Evolutionary conservation across 2,113 vertebrate genomes (phyloP).

Genomic region (Pterocles gutturalis): DNA sequence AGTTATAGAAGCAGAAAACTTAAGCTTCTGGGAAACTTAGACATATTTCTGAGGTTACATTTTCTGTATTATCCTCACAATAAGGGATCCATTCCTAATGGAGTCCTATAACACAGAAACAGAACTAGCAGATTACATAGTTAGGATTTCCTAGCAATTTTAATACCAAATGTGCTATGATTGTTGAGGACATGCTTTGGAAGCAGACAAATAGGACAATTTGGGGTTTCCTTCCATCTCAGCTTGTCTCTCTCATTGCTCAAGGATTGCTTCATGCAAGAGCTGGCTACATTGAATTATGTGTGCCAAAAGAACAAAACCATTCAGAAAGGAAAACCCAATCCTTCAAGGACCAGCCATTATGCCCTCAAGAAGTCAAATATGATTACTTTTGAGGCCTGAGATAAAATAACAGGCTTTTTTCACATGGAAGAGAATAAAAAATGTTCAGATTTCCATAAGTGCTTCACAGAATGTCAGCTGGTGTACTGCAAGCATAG

Average conservation of each 20-base stretch:
- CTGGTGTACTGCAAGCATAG: not conserved
- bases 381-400: rapidly evolving
- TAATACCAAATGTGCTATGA: rapidly evolving
- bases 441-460: not conserved
- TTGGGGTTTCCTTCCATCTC: not conserved
- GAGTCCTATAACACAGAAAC: not conserved
- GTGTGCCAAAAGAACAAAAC: not conserved
- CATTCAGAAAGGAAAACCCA: not conserved
- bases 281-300: not conserved
- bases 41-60: not conserved
- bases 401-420: not conserved
- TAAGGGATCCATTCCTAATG: not conserved
- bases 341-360: not conserved
- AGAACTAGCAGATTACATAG: not conserved
- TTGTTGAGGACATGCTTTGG: not conserved
- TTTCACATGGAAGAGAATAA: not conserved
- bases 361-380: not conserved
- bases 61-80: not conserved
- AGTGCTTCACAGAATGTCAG: not conserved
- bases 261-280: not conserved
- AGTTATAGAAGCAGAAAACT: not conserved
- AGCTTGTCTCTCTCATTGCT: not conserved
- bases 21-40: not conserved
- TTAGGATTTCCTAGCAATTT: not conserved
- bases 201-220: not conserved